phyloP scores from a whole-genome alignment of 2,797 vertebrate species.

The Oceanodroma leucorhoa region DNA sequence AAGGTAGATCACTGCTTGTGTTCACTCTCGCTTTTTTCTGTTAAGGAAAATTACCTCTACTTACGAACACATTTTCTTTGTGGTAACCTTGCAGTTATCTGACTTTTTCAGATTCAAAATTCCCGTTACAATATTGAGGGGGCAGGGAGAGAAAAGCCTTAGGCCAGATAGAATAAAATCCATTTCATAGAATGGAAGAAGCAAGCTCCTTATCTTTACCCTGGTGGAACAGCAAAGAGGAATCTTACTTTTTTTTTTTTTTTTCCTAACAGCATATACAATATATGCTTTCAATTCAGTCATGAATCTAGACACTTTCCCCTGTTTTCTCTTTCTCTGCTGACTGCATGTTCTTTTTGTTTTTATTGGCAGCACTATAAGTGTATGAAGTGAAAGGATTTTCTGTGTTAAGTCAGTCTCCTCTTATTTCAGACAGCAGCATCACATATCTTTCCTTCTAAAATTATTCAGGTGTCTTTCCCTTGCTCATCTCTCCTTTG shows the following conservation, averaged over 20 bases:
- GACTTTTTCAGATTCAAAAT: slow-evolving; percentile 4
- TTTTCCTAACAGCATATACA: background rate
- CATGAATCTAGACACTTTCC: background rate
- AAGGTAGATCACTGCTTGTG: background rate
- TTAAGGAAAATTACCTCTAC: background rate
- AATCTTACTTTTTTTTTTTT: background rate
- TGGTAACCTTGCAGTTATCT: background rate
- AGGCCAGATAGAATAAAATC: background rate
- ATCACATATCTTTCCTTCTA: slow-evolving; percentile 41
- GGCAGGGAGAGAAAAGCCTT: background rate
- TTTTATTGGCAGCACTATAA: slow-evolving; percentile 14
- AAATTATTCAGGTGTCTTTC: slow-evolving; percentile 11
- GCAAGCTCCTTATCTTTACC: background rate
- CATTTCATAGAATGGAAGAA: background rate
- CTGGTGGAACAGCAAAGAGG: background rate
- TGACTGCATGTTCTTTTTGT: background rate
- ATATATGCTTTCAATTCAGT: background rate
- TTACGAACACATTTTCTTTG: background rate
- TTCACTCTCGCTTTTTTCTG: rapidly evolving
- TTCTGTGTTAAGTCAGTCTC: slow-evolving; percentile 37
- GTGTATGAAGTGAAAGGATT: slow-evolving; percentile 17
- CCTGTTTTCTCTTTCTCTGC: background rate
- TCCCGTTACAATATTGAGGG: background rate
- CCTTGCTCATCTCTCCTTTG: background rate
- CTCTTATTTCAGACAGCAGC: slow-evolving; percentile 29